Percentiles rank a stretch among this genome's conserved stretches.
phyloP scores from a whole-genome alignment of 2,888 invertebrate genomes.

The Eumacrocentrus americanus region DNA sequence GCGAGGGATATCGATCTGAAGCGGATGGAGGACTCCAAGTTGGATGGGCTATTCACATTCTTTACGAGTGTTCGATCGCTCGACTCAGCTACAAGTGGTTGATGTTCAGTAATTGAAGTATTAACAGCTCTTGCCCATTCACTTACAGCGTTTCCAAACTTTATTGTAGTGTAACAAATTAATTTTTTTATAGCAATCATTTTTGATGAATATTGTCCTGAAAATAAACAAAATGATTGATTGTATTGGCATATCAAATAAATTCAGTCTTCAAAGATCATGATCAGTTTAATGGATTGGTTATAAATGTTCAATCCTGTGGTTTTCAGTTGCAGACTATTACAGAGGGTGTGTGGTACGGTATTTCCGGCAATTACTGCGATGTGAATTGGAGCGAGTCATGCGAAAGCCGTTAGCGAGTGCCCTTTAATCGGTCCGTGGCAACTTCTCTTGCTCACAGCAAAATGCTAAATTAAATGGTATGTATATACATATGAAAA shows the following conservation, averaged over 20 bases:
- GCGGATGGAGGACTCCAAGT: conserved; percentile 31
- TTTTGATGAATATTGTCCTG: too few species aligned
- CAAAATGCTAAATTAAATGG: neutral
- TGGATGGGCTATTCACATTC: conserved; percentile 27
- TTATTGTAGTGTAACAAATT: too few species aligned
- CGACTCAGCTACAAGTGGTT: conserved; percentile 34
- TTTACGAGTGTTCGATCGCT: conserved; percentile 25
- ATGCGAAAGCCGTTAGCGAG: conserved; percentile 42
- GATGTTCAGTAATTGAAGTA: conserved; percentile 7
- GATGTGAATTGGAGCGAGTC: conserved; percentile 50
- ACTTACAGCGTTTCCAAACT: too few species aligned
- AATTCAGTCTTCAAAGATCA: too few species aligned
- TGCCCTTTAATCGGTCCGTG: conserved; percentile 45
- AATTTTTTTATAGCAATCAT: too few species aligned
- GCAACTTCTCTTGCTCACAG: conserved; percentile 27
- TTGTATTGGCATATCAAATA: too few species aligned
- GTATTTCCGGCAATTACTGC: conserved; percentile 47
- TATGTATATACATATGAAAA: too few species aligned
- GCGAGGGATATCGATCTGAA: conserved; percentile 29
- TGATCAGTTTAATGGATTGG: too few species aligned
- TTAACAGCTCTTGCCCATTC: neutral
- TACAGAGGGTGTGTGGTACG: conserved; percentile 6
- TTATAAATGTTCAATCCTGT: too few species aligned
- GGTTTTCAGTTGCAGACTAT: too few species aligned
- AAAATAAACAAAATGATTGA: too few species aligned